A percentile compares a stretch with the other conserved stretches of the same genome.
phyloP scores from a whole-genome alignment of 2,113 vertebrate species.

The Ellobius talpinus region DNA sequence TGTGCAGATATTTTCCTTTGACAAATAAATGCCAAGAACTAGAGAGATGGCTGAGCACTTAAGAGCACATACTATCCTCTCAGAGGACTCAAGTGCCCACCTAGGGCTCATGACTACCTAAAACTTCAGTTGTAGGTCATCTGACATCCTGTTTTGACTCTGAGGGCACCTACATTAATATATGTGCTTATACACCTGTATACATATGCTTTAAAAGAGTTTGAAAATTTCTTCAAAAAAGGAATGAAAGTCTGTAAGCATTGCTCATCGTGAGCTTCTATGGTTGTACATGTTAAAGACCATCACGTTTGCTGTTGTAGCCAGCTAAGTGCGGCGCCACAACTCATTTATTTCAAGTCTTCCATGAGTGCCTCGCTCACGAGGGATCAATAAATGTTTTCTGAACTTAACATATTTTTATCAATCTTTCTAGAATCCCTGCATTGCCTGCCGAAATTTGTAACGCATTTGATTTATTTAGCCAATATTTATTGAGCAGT shows the following conservation, averaged over 20 bases:
- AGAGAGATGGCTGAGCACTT: no score
- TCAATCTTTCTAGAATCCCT: background rate
- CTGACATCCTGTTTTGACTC: background rate
- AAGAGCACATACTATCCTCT: background rate
- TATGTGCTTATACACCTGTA: background rate
- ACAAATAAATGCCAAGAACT: background rate
- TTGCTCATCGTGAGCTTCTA: background rate
- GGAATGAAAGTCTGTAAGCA: no score
- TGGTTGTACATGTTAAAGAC: background rate
- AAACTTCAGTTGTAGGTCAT: background rate
- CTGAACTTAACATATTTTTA: constrained; percentile 27
- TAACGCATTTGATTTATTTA: constrained; percentile 34
- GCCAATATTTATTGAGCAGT: constrained; percentile 22
- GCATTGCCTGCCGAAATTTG: constrained; percentile 4
- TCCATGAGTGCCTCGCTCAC: background rate
- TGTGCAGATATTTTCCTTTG: background rate
- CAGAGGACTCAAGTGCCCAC: background rate
- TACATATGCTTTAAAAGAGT: background rate
- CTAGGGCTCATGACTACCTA: background rate
- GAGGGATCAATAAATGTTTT: constrained; percentile 26
- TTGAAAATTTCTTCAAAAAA: background rate
- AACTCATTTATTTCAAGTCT: background rate
- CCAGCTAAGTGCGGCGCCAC: background rate
- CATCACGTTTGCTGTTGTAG: background rate
- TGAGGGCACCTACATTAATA: background rate